Evolutionary conservation across 2,888 invertebrate genomes (phyloP).

Genomic region (Aricia artaxerxes): DNA sequence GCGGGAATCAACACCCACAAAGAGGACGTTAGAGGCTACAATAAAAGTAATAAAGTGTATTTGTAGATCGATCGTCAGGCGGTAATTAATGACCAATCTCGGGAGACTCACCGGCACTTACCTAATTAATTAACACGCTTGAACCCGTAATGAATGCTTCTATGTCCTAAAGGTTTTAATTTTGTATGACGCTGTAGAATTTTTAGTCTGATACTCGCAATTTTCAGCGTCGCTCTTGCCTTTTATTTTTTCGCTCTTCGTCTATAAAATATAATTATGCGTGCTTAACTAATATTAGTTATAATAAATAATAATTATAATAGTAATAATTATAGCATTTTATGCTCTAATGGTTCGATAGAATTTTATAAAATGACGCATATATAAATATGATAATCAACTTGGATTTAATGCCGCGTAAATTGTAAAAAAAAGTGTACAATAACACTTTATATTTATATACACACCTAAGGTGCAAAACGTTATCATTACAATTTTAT

Average conservation of each 20-base stretch:
- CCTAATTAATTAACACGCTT: constrained; percentile 66
- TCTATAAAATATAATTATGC: background rate
- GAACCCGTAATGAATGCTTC: constrained; percentile 33
- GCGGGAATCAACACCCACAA: constrained; percentile 39
- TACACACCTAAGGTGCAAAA: background rate
- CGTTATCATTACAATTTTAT: background rate
- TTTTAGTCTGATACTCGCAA: constrained; percentile 1
- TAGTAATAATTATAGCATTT: too few species aligned
- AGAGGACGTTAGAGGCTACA: constrained; percentile 49
- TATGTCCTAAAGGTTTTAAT: constrained; percentile 32
- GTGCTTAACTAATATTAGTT: too few species aligned
- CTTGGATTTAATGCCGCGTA: too few species aligned
- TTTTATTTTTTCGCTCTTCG: background rate
- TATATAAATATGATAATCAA: background rate
- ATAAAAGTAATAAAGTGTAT: constrained; percentile 74
- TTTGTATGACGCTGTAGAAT: constrained; percentile 27
- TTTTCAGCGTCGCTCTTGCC: background rate
- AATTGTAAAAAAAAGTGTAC: too few species aligned
- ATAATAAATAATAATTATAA: too few species aligned
- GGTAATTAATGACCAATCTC: constrained; percentile 77
- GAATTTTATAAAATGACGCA: background rate
- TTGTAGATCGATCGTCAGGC: constrained; percentile 73
- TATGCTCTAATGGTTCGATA: background rate
- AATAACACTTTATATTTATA: background rate
- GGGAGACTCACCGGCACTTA: constrained; percentile 75